Evolutionary conservation across 2,113 vertebrate genomes (phyloP).

Genomic region (Sitta europaea): DNA sequence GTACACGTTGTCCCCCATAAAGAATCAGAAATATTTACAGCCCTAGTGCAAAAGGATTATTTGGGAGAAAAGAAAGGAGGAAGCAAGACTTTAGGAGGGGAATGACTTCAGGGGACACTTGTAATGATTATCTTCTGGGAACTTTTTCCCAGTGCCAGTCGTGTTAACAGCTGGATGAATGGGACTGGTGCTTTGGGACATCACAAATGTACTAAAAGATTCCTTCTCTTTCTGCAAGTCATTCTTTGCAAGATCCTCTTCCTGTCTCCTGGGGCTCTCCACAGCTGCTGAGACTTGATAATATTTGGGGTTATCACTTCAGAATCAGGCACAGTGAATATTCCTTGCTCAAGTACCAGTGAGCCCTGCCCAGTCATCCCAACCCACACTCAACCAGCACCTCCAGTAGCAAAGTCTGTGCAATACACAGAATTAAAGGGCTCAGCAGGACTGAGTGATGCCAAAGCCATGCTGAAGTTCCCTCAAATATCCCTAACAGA

Average conservation of each 20-base stretch:
- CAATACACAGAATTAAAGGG: neutral
- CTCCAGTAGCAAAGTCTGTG: neutral
- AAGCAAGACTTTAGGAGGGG: neutral
- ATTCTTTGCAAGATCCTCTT: neutral
- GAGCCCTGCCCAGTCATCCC: neutral
- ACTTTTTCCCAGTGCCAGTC: neutral
- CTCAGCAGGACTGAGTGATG: neutral
- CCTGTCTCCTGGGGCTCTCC: neutral
- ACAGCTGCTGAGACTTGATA: neutral
- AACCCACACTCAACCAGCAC: neutral
- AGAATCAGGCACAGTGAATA: neutral
- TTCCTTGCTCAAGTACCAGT: neutral
- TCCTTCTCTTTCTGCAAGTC: constrained; percentile 18
- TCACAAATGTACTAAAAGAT: neutral
- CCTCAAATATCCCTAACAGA: neutral
- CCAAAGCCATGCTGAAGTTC: neutral
- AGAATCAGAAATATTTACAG: neutral
- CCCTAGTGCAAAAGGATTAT: neutral
- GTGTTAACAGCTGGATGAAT: neutral
- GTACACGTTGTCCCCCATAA: neutral
- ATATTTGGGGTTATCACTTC: neutral
- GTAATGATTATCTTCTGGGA: neutral
- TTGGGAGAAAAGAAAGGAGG: neutral
- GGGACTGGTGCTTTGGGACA: neutral
- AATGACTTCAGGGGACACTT: neutral